A percentile compares a stretch with the other conserved stretches of the same genome.
phyloP scores from a whole-genome alignment of 1,140 invertebrate species.

The Platyscapa corneri region DNA sequence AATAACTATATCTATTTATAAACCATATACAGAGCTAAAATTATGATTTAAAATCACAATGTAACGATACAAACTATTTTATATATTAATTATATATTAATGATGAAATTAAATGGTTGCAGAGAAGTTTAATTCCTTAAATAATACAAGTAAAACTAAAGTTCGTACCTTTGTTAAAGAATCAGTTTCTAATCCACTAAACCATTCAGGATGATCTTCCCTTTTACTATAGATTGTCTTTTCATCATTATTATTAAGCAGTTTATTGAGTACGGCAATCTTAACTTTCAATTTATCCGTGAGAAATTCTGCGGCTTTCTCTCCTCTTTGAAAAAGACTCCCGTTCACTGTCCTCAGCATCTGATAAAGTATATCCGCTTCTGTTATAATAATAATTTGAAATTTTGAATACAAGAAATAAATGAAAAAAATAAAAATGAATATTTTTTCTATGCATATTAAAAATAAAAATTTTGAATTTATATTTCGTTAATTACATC shows the following conservation, averaged over 20 bases:
- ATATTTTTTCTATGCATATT: background rate
- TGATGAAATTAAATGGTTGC: no score
- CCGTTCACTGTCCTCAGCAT: slow-evolving; percentile 78
- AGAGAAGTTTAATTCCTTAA: no score
- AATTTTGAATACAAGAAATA: background rate
- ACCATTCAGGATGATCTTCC: slow-evolving; percentile 83
- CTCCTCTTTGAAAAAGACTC: slow-evolving; percentile 78
- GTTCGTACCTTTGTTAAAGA: slow-evolving; percentile 78
- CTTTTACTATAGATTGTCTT: slow-evolving; percentile 76
- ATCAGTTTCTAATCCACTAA: slow-evolving; percentile 81
- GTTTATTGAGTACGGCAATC: slow-evolving; percentile 72
- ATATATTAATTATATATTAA: no score
- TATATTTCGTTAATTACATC: no score
- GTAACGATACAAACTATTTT: no score
- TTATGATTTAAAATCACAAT: no score
- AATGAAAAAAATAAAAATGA: background rate
- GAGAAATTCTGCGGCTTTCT: slow-evolving; percentile 79
- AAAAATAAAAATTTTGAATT: background rate
- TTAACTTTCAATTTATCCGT: slow-evolving; percentile 80
- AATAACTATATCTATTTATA: no score
- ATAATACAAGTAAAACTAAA: background rate
- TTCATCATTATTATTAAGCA: slow-evolving; percentile 74
- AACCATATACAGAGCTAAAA: no score
- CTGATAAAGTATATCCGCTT: slow-evolving; percentile 78
- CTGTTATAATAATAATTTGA: slow-evolving; percentile 65